These are phyloP conservation scores for Felis chaus DNA, from an alignment of 2,113 vertebrate genomes.

Conservation along the genomic window DNA sequence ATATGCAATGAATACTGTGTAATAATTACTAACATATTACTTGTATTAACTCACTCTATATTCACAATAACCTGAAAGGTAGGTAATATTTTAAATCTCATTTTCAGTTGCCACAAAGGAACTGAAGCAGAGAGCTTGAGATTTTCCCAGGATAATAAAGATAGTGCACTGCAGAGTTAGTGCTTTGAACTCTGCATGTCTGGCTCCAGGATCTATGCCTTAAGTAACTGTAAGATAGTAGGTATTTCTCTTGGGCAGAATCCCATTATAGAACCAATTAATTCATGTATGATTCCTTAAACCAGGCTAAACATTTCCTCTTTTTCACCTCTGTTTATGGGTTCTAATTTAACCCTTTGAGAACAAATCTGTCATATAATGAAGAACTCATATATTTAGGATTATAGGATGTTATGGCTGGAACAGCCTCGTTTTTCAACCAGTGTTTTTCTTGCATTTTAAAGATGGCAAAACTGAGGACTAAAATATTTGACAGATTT, in stretches of 20 bases:
- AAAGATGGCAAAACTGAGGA: not conserved
- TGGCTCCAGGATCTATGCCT: not conserved
- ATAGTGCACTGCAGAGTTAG: not conserved
- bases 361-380: not conserved
- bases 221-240: not conserved
- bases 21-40: not conserved
- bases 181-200: not conserved
- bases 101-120: not conserved
- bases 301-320: not conserved
- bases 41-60: not conserved
- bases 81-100: not conserved
- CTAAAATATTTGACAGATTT: not conserved
- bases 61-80: not conserved
- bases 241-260: not conserved
- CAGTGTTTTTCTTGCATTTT: not conserved
- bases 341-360: constrained; percentile 1
- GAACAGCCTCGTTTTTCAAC: not conserved
- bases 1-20: not conserved
- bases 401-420: not conserved
- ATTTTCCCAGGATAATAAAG: not conserved
- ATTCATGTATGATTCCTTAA: not conserved
- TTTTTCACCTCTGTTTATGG: not conserved
- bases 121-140: not conserved
- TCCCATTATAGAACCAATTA: not conserved
- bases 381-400: not conserved